Base-by-base conservation (phyloP, 2,888 invertebrate genomes). In the Carcina quercana region DNA sequence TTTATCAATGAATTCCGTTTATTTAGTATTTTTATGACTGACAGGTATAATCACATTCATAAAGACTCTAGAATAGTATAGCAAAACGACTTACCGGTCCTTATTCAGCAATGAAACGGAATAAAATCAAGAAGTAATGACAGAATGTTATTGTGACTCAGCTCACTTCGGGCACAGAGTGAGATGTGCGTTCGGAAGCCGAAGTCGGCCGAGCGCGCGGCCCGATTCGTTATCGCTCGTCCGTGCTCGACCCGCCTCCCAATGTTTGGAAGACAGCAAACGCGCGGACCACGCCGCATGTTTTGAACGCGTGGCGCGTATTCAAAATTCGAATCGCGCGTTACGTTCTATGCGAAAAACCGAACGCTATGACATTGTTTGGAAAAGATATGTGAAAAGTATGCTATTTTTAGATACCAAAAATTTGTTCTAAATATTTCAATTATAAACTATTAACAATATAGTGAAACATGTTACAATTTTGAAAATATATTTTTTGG, bases 271-370 rank as follows among this genome's bases (percentile, higher is more conserved):
- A 61, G 63, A 59, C 54, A 52, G 47, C 71, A 69, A 65, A 75
- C 66, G 69, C 67, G 66, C 61, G 53, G 57, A 48, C 60, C 59
- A 67, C 73, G 69, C 59, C 60, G 59, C 50, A 62, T 61, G 69
- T 56, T 47, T 45, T 50, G 56, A 58, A 69, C 71, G 71, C 65
- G 68, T 54, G 64, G 68, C 67, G 74, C 30, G 30, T 24, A 30
- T 30, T 30, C 15, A 15, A 12, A 30, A 30, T n/a, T n/a, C n/a
- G n/a, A n/a, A n/a, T n/a, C n/a, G n/a, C n/a, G n/a, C 11, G 24
- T 22, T 12, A 13, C 15, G 15, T 30, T 15, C 24, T 7, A 24
- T 24, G 35, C 48, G 49, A 51, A 45, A 45, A 58, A 50, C 53
- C 54, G 58, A 55, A 56, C 56, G 47, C 49, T 54, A 59, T 63